phyloP scores from a whole-genome alignment of 2,113 vertebrate genomes.

The Greenwoodochromis staneri region DNA sequence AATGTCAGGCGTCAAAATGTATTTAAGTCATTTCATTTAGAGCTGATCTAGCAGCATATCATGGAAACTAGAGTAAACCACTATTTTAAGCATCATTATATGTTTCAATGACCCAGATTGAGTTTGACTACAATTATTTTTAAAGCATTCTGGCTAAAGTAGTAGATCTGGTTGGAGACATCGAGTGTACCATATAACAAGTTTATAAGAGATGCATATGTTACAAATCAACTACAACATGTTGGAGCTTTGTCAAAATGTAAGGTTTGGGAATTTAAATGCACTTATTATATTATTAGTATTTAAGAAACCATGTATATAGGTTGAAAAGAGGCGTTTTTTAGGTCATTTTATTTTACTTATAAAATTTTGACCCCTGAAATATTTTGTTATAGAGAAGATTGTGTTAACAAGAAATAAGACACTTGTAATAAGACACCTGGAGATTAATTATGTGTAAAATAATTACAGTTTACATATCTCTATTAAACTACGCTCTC shows the following conservation, averaged over 20 bases:
- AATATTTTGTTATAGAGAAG: not conserved
- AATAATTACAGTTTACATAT: not conserved
- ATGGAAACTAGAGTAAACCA: not conserved
- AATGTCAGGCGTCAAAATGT: not conserved
- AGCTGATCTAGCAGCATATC: not conserved
- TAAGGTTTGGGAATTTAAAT: not conserved
- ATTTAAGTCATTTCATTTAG: not conserved
- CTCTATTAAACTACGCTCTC: not conserved
- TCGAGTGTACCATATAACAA: not conserved
- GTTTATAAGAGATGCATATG: not conserved
- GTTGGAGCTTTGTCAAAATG: not conserved
- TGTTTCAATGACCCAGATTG: not conserved
- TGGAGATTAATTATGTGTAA: not conserved
- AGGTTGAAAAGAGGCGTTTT: not conserved
- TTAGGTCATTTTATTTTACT: not conserved
- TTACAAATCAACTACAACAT: not conserved
- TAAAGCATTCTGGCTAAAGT: not conserved
- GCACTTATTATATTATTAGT: not conserved
- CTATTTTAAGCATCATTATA: not conserved
- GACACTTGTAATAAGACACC: not conserved
- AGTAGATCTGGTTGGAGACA: not conserved
- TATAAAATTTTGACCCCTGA: not conserved
- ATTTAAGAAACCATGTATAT: not conserved
- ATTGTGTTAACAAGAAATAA: not conserved
- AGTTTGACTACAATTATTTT: not conserved